Evolutionary conservation across 2,113 vertebrate species (phyloP).

Genomic region (Morone chrysops): DNA sequence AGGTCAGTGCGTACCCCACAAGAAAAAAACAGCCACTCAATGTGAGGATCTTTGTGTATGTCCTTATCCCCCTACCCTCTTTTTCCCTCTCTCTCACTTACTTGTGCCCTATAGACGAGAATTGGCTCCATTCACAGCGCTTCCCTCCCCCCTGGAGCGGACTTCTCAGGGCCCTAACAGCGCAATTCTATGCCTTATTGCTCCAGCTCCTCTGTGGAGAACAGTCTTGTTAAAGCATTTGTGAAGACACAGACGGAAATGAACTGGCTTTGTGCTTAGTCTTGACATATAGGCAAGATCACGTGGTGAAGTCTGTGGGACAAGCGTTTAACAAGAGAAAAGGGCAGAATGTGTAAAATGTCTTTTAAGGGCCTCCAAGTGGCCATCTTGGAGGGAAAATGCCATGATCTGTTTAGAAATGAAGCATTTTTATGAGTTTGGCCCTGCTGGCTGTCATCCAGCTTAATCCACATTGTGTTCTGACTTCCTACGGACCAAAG

Average conservation of each 20-base stretch:
- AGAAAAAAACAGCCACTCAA: slow-evolving; percentile 79
- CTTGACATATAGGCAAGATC: slow-evolving; percentile 75
- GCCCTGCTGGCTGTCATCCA: slow-evolving; percentile 58
- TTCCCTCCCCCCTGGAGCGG: slow-evolving; percentile 71
- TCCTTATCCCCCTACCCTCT: slow-evolving; percentile 53
- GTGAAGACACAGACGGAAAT: slow-evolving; percentile 68
- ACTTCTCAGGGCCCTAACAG: slow-evolving; percentile 74
- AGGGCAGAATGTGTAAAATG: slow-evolving; percentile 70
- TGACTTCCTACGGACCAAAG: slow-evolving; percentile 71
- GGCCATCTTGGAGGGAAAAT: slow-evolving; percentile 56
- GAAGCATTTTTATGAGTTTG: slow-evolving; percentile 61
- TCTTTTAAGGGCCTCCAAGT: slow-evolving; percentile 59
- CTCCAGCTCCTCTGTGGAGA: slow-evolving; percentile 68
- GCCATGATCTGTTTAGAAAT: slow-evolving; percentile 52
- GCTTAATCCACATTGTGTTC: slow-evolving; percentile 71
- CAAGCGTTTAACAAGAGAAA: slow-evolving; percentile 68
- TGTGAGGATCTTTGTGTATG: slow-evolving; percentile 78
- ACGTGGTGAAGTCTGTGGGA: slow-evolving; percentile 63
- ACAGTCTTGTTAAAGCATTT: slow-evolving; percentile 66
- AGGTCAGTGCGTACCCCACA: slow-evolving; percentile 74
- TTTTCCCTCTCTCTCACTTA: slow-evolving; percentile 47
- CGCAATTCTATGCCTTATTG: slow-evolving; percentile 77
- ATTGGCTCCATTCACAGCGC: slow-evolving; percentile 71
- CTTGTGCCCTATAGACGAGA: slow-evolving; percentile 77
- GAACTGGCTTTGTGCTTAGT: slow-evolving; percentile 72